Evolutionary conservation across 1,140 invertebrate species (phyloP), one percentile per base, ranked within the genome.

Genomic region (Helicoverpa armigera): DNA sequence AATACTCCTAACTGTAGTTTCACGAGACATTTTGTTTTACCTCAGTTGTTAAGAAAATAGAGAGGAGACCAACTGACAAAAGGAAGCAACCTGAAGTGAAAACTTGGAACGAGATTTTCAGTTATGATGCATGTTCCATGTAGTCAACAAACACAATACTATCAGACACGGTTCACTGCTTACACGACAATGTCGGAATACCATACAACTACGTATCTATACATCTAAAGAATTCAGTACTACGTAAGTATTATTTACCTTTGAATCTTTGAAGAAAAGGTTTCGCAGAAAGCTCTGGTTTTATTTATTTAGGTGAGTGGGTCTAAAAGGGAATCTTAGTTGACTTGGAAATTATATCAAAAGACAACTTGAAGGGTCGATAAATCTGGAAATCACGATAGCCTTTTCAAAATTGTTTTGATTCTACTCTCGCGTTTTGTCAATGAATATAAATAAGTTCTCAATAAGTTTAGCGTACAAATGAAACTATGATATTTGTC

Each of bases 251-350:
- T 29, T 63, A 63, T 63, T 14, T 60, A 60, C 14, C 31, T 69
- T 50, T 35, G 16, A 18, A 12, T 16, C 35, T 48, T 67, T 48
- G 16, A 50, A 50, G 35, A 50, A 50, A 69, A 23, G 65, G 65
- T 69, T 69, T 69, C 43, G 7, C 43, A 69, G 65, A 69, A 67
- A 67, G n/a, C 35, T n/a, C 43, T 14, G 65, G 65, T 50, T 69
- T 50, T 69, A 69, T 69, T 69, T 69, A 69, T 16, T 69, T 50
- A 69, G 65, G 65, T 69, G 65, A 69, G 65, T 69, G 65, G 43
- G 16, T 69, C 65, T 50, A 23, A 43, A 65, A 58, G 50, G 63
- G 63, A 48, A 50, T 69, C 65, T 69, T 50, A 69, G 16, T 69
- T 50, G n/a, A 23, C 65, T 69, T 69, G 43, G 65, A 11, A n/a